These are phyloP conservation scores for Diadromus collaris DNA, from an alignment of 2,888 invertebrate genomes.

Conservation along the genomic window DNA sequence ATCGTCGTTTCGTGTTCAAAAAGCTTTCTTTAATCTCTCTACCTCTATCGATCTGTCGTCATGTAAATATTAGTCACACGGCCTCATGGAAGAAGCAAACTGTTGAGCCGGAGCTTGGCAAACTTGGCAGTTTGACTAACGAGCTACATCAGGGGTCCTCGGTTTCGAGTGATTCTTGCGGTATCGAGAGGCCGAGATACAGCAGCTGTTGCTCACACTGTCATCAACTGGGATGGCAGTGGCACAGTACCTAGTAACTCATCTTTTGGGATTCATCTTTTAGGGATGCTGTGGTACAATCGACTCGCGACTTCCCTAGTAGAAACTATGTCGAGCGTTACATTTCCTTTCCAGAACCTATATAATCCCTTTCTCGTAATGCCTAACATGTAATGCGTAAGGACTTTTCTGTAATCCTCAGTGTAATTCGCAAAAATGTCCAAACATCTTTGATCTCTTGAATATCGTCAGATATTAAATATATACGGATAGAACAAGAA, in stretches of 20 bases:
- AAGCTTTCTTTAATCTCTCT: neutral
- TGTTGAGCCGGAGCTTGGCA: conserved; percentile 1
- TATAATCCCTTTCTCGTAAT: no score
- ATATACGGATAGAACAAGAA: neutral
- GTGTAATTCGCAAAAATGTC: no score
- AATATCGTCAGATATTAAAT: no score
- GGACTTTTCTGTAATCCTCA: no score
- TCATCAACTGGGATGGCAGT: neutral
- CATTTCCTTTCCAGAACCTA: no score
- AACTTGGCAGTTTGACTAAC: conserved; percentile 2
- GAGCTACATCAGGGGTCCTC: neutral
- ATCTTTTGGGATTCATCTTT: no score
- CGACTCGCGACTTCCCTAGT: neutral
- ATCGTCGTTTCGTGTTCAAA: neutral
- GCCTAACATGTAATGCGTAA: no score
- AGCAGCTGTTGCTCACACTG: neutral
- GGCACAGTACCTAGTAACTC: neutral
- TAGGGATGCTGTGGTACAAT: neutral
- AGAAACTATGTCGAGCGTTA: no score
- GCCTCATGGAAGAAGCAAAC: neutral
- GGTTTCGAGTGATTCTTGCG: conserved; percentile 6
- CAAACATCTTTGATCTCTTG: no score
- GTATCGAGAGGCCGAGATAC: neutral
- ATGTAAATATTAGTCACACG: neutral
- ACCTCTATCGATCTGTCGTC: neutral